These are phyloP conservation scores for Neomonachus schauinslandi DNA, from an alignment of 2,113 vertebrate species.

Conservation along the genomic window DNA sequence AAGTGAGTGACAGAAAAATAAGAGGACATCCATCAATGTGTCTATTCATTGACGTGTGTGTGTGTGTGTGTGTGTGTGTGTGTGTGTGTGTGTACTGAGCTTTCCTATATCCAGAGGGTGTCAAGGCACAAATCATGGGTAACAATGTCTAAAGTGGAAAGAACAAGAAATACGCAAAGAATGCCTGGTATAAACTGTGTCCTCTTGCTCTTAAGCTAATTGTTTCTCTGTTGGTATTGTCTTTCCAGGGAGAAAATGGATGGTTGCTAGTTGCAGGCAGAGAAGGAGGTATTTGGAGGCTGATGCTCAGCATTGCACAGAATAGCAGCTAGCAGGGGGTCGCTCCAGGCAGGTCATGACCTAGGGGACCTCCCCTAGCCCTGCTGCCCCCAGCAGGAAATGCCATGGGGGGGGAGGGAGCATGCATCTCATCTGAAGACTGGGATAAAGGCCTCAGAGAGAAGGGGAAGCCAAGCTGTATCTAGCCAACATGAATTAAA, in stretches of 20 bases:
- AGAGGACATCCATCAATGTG: constrained; percentile 72
- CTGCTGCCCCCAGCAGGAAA: neutral
- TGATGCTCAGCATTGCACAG: fast-evolving
- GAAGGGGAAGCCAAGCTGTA: neutral
- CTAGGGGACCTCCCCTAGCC: fast-evolving
- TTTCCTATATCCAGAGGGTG: constrained; percentile 36
- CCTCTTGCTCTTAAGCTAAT: constrained; percentile 43
- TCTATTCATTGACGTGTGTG: constrained; percentile 46
- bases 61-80: neutral
- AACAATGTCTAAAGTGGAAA: constrained; percentile 61
- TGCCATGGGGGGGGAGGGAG: fast-evolving
- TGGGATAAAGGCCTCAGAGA: neutral
- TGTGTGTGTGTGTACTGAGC: neutral
- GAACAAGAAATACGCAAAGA: constrained; percentile 38
- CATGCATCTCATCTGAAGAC: neutral
- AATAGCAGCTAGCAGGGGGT: neutral
- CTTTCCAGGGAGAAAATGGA: constrained; percentile 19
- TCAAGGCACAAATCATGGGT: constrained; percentile 49
- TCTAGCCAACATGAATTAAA: neutral
- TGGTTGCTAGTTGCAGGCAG: neutral
- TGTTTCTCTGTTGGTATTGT: neutral
- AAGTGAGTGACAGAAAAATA: constrained; percentile 77
- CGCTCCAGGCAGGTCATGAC: neutral
- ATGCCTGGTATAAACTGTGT: constrained; percentile 31
- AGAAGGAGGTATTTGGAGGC: neutral